Percentiles rank a stretch among this genome's conserved stretches.
phyloP scores from a whole-genome alignment of 2,888 invertebrate species.

The Chymomyza fuscimana region DNA sequence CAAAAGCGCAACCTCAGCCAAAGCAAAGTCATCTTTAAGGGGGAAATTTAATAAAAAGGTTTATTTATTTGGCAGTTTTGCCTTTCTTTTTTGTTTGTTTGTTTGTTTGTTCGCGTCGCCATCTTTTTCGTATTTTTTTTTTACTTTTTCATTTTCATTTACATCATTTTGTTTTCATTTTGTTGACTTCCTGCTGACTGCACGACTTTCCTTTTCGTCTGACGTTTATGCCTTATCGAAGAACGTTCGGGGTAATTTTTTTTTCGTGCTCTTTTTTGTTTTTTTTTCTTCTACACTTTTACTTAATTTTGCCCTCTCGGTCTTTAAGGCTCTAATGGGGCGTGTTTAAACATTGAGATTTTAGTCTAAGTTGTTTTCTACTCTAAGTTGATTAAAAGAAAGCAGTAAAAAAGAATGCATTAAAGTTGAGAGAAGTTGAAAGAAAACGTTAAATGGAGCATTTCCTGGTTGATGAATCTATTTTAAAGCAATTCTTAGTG shows the following conservation, averaged over 20 bases:
- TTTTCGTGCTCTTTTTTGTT: background rate
- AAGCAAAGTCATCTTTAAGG: background rate
- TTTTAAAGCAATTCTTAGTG: too few relatives aligned
- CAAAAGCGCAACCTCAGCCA: background rate
- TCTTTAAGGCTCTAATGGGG: background rate
- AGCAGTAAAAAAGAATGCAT: background rate
- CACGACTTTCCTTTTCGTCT: background rate
- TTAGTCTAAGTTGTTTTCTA: background rate
- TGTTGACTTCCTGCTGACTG: constrained; percentile 17
- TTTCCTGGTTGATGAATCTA: background rate
- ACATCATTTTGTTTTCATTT: constrained; percentile 13
- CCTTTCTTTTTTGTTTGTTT: constrained; percentile 10
- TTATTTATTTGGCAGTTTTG: constrained; percentile 7
- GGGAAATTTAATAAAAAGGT: constrained; percentile 9
- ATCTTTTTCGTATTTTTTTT: constrained; percentile 20
- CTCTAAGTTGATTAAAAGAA: background rate
- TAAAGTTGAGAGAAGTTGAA: background rate
- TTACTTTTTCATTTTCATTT: constrained; percentile 13
- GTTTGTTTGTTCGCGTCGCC: constrained; percentile 25
- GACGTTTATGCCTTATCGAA: background rate
- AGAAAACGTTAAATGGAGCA: background rate
- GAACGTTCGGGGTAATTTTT: background rate
- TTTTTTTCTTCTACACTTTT: constrained; percentile 13
- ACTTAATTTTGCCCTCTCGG: constrained; percentile 14
- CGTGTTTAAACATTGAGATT: background rate